Conservation (phyloP, 2,113 vertebrate genomes). For the Charadrius vociferus region DNA sequence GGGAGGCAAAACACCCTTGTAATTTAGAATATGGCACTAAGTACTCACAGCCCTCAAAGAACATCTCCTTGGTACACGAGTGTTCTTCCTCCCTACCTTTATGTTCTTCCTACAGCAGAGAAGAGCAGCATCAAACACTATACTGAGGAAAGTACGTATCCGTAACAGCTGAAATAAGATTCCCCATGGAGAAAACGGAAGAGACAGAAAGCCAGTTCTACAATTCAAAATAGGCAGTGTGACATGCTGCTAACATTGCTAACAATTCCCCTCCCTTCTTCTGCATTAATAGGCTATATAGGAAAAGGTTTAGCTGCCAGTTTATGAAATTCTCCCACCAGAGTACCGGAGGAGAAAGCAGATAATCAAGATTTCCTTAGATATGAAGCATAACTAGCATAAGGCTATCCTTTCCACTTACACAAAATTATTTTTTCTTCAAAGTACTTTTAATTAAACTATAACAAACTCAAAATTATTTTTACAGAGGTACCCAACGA, state of each 20-base stretch:
- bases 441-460: background rate
- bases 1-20: background rate
- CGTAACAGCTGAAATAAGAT: background rate
- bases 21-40: background rate
- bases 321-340: background rate
- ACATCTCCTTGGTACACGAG: background rate
- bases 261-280: background rate
- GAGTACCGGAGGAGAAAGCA: background rate
- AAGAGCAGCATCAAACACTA: background rate
- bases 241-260: background rate
- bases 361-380: background rate
- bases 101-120: background rate
- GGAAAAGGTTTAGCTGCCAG: background rate
- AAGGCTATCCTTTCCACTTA: background rate
- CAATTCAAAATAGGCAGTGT: background rate
- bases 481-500: background rate
- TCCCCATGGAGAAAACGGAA: background rate
- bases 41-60: background rate
- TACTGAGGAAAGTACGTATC: background rate
- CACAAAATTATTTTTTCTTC: background rate
- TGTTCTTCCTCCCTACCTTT: background rate
- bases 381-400: background rate
- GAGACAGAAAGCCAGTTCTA: background rate
- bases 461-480: background rate
- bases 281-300: rapidly evolving